Evolutionary conservation across 2,797 vertebrate species (phyloP).

Genomic region (Coccyzus lansbergi): DNA sequence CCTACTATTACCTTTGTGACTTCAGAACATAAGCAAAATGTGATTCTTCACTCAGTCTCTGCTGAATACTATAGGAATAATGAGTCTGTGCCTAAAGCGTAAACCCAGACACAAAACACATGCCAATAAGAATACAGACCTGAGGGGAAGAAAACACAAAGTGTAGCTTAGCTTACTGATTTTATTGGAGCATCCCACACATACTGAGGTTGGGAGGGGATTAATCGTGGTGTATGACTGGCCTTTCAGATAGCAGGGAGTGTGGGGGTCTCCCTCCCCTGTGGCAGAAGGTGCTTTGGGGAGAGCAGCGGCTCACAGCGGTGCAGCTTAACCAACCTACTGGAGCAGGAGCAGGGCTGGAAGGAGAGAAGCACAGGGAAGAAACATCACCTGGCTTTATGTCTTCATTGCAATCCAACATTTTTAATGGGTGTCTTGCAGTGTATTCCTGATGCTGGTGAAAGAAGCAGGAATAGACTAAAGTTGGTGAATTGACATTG

Average conservation of each 20-base stretch:
- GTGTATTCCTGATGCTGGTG: not conserved
- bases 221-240: not conserved
- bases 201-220: not conserved
- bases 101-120: conserved; percentile 22
- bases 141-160: not conserved
- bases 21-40: conserved; percentile 28
- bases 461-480: not conserved
- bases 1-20: conserved; percentile 16
- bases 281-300: not conserved
- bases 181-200: not conserved
- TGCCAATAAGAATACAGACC: not conserved
- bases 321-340: not conserved
- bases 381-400: not conserved
- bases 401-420: not conserved
- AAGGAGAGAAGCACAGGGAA: fast-evolving
- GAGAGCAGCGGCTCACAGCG: not conserved
- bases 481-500: not conserved
- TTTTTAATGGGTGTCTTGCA: not conserved
- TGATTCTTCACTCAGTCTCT: conserved; percentile 38
- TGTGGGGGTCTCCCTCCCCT: not conserved
- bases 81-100: conserved; percentile 28
- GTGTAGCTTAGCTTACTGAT: not conserved
- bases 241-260: not conserved
- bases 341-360: not conserved
- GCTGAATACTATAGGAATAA: conserved; percentile 40